Conservation (phyloP, 2,113 vertebrate species). For the Notechis scutatus region DNA sequence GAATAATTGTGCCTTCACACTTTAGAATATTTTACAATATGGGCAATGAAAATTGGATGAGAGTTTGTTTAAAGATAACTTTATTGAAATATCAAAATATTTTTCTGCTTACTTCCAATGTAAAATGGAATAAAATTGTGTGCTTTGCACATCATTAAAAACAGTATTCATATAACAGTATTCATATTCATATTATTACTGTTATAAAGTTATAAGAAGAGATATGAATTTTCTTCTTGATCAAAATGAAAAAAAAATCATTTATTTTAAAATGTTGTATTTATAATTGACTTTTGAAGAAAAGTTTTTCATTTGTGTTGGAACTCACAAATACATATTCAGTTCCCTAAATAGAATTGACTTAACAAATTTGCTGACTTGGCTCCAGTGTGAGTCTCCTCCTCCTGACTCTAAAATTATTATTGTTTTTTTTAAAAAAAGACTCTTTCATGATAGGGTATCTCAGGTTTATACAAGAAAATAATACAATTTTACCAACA, state of each 20-base stretch:
- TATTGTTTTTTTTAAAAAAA: constrained; percentile 74
- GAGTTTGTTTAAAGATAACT: constrained; percentile 54
- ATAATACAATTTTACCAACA: constrained; percentile 92
- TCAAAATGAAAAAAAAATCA: constrained; percentile 47
- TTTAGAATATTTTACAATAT: background rate
- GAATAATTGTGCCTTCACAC: background rate
- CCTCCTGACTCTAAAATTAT: constrained; percentile 71
- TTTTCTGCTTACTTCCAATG: background rate
- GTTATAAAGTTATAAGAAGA: constrained; percentile 24
- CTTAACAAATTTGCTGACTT: background rate
- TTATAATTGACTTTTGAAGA: background rate
- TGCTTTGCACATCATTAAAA: background rate
- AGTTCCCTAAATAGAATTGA: background rate
- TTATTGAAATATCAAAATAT: constrained; percentile 30
- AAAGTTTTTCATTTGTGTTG: background rate
- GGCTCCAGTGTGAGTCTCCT: constrained; percentile 31
- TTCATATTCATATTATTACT: background rate
- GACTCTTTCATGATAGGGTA: constrained; percentile 65
- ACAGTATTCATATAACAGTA: background rate
- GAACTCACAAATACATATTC: background rate
- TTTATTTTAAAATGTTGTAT: background rate
- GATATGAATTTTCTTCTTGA: constrained; percentile 52
- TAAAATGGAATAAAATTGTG: background rate
- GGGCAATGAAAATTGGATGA: constrained; percentile 34
- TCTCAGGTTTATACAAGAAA: constrained; percentile 62